phyloP scores from a whole-genome alignment of 2,113 vertebrate genomes.

The Rallus limicola region DNA sequence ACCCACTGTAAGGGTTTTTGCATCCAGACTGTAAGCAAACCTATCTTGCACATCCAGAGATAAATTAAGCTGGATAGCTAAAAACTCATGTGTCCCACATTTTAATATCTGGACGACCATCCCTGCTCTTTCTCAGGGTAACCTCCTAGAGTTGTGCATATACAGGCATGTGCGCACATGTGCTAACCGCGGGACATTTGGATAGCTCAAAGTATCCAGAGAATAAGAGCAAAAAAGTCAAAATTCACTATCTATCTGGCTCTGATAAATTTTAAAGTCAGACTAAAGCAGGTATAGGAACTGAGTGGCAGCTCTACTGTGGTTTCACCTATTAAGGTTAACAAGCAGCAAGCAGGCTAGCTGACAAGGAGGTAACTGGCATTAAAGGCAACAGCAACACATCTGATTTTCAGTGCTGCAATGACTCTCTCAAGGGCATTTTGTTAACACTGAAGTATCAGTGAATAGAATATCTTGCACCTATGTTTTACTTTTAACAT shows the following conservation, averaged over 20 bases:
- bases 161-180: background rate
- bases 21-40: slow-evolving; percentile 2
- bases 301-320: background rate
- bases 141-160: background rate
- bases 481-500: background rate
- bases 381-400: background rate
- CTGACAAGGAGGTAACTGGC: background rate
- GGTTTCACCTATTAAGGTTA: background rate
- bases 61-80: slow-evolving; percentile 1
- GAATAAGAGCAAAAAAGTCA: background rate
- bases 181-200: background rate
- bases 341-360: background rate
- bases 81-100: background rate
- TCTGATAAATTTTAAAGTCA: background rate
- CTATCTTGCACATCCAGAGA: background rate
- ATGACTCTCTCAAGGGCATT: background rate
- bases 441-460: background rate
- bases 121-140: background rate
- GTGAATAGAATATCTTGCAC: background rate
- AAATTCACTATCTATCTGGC: background rate
- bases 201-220: background rate
- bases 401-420: background rate
- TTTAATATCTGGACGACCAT: slow-evolving; percentile 15
- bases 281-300: background rate
- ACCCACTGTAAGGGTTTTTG: background rate